Conservation (phyloP, 2,888 invertebrate species). For the Drosophila monieri region DNA sequence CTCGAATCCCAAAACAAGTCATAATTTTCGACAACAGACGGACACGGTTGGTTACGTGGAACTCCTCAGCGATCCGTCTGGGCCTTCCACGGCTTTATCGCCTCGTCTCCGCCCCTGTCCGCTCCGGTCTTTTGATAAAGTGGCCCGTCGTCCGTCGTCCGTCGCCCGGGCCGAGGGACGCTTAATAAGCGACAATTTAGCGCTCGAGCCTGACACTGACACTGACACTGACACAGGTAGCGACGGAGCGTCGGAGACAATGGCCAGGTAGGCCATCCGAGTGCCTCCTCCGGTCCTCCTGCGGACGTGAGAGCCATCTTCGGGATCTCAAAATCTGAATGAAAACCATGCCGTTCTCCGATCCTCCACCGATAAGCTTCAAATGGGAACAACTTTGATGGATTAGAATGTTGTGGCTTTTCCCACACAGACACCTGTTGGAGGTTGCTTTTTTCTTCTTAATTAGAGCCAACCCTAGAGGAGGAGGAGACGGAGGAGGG, state of each 20-base stretch:
- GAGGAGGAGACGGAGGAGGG: not conserved
- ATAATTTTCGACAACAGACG: constrained; percentile 73
- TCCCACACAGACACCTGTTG: constrained; percentile 30
- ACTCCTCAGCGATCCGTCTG: constrained; percentile 21
- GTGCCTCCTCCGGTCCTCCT: not conserved
- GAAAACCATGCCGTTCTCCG: not conserved
- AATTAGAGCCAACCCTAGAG: constrained; percentile 13
- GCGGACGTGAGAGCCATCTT: constrained; percentile 17
- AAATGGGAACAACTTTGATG: constrained; percentile 8
- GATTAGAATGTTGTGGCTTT: constrained; percentile 20
- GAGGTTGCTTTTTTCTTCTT: constrained; percentile 13
- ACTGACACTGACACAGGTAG: constrained; percentile 76
- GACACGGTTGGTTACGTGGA: constrained; percentile 60
- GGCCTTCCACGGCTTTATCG: constrained; percentile 8
- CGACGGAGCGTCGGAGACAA: constrained; percentile 16
- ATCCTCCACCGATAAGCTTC: not conserved
- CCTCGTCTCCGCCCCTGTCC: constrained; percentile 12
- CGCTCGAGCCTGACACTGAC: constrained; percentile 73
- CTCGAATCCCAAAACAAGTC: constrained; percentile 72
- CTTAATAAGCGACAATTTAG: constrained; percentile 79
- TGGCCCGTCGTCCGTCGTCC: constrained; percentile 42
- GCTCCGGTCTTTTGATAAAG: constrained; percentile 39
- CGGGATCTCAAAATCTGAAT: not conserved
- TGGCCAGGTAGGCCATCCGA: constrained; percentile 21
- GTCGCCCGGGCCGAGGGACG: constrained; percentile 37